Evolutionary conservation across 2,797 vertebrate species (phyloP), one percentile per base, ranked within the genome.

Genomic region (Nyctibius grandis): DNA sequence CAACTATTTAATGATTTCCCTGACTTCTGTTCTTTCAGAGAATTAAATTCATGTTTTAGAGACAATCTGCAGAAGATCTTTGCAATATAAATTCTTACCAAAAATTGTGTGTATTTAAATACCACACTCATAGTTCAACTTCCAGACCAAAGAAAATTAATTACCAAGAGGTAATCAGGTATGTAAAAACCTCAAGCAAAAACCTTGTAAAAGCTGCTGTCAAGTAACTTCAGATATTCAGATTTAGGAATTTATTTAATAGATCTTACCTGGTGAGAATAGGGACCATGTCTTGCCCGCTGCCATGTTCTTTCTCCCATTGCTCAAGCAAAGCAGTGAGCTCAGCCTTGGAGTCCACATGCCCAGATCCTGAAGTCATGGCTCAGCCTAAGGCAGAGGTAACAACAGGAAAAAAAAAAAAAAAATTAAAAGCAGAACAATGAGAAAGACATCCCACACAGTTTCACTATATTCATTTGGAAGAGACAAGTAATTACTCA

Each of bases 281-380:
- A 96, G 98, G 98, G 53, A 99, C 99, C 97, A 99, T 99, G 84
- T 99, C 99, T 89, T 98, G 98, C 67, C 99, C 99, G 4, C 98
- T 98, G 95, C 99, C 99, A 95, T 99, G 99, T 36, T 99, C 99
- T 64, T 98, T 98, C 96, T 99, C 99, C 99, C 99, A 99, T 92
- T 99, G 99, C 97, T 99, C 99, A 97, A 99, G 98, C 95, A 99
- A 97, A 96, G 99, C 95, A 86, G 99, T 99, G 96, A 99, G 99
- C 98, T 99, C 99, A 95, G 99, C 99, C 98, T 99, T 99, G 72
- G 99, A 99, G 98, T 99, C 99, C 97, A 99, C 99, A 96, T 98
- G 97, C 50, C 98, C 98, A 86, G 97, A 97, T 93, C 97, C 97
- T 94, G 98, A 98, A 97, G 96, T 98, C 98, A 98, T 98, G 97